A percentile compares a stretch with the other conserved stretches of the same genome.
Evolutionary conservation across 2,888 invertebrate genomes (phyloP).

Genomic region (Pycnomerus fuliginosus): DNA sequence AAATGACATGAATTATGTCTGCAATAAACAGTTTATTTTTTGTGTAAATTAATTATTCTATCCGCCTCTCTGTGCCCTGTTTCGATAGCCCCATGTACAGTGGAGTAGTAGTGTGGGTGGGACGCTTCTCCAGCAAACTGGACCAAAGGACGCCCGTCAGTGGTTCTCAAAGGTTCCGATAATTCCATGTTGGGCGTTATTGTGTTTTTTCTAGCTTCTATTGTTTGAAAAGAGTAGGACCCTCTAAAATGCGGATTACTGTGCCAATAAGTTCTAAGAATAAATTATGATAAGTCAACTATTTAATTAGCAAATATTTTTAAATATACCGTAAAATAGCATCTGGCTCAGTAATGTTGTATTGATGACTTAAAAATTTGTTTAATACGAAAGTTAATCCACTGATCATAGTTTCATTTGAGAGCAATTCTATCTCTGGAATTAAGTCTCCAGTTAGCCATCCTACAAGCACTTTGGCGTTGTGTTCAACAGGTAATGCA

Average conservation of each 20-base stretch:
- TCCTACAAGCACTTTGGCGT: constrained; percentile 62
- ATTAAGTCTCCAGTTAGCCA: constrained; percentile 68
- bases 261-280: constrained; percentile 33
- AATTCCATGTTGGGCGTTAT: constrained; percentile 12
- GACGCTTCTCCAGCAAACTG: constrained; percentile 21
- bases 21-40: too few species aligned
- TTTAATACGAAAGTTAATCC: constrained; percentile 55
- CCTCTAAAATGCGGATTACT: constrained; percentile 35
- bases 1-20: constrained; percentile 8
- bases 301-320: not conserved
- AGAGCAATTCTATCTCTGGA: constrained; percentile 60
- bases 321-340: constrained; percentile 35
- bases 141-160: constrained; percentile 10
- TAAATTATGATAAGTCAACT: constrained; percentile 2
- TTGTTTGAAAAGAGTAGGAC: constrained; percentile 34
- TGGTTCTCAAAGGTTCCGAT: constrained; percentile 8
- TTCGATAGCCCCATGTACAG: constrained; percentile 21
- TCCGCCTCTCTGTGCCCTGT: constrained; percentile 19
- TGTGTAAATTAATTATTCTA: constrained; percentile 18
- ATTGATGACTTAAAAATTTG: constrained; percentile 55
- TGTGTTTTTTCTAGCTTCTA: constrained; percentile 15
- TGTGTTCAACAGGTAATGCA: constrained; percentile 35
- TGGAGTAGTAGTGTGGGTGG: constrained; percentile 17
- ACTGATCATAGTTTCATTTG: constrained; percentile 55
- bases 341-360: constrained; percentile 54